Evolutionary conservation across 2,113 vertebrate species (phyloP).

Genomic region (Sebastes schlegelii): DNA sequence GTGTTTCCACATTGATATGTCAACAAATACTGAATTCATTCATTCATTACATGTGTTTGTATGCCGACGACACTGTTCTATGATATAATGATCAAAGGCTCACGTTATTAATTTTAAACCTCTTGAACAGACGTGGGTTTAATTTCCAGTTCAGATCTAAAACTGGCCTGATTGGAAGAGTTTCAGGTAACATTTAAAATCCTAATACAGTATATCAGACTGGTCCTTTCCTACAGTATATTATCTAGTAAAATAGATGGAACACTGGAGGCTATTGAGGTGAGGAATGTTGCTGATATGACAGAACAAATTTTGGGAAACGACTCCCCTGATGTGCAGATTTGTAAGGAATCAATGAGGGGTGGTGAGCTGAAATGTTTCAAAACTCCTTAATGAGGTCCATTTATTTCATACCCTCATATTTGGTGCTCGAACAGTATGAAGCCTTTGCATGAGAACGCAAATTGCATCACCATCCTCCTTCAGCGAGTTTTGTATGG

Average conservation of each 20-base stretch:
- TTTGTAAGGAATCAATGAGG: constrained; percentile 15
- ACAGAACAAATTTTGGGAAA: not conserved
- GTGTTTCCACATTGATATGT: no score
- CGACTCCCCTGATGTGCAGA: not conserved
- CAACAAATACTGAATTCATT: no score
- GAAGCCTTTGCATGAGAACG: not conserved
- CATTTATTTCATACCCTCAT: constrained; percentile 4
- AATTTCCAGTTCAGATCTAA: constrained; percentile 4
- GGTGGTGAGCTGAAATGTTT: constrained; percentile 13
- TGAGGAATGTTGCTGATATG: not conserved
- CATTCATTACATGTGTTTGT: no score
- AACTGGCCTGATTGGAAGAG: not conserved
- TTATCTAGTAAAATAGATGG: not conserved
- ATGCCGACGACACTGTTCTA: no score
- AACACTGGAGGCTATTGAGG: not conserved
- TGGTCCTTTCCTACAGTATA: not conserved
- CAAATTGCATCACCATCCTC: not conserved
- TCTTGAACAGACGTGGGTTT: not conserved
- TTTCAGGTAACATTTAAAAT: constrained; percentile 5
- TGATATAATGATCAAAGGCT: not conserved
- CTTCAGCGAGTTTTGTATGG: not conserved
- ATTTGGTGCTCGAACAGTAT: not conserved
- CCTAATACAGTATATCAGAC: not conserved
- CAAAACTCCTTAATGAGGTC: constrained; percentile 19
- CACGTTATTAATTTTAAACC: not conserved